Conservation (phyloP, 1,140 invertebrate genomes). For the Lasaia peninsularis region DNA sequence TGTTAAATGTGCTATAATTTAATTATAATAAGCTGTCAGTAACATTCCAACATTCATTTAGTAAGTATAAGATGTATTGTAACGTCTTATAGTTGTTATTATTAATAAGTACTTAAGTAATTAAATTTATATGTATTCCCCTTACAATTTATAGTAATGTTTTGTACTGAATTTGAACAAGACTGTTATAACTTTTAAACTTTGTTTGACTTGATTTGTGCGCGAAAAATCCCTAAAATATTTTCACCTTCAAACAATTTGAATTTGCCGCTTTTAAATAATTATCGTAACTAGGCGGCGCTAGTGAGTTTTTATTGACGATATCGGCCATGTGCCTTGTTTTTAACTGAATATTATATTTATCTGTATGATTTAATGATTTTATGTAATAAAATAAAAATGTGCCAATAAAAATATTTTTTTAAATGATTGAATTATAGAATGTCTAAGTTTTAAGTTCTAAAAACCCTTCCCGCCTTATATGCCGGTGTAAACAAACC, state of each 20-base stretch:
- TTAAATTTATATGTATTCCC: too few relatives aligned
- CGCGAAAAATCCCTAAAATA: too few relatives aligned
- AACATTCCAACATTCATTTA: too few relatives aligned
- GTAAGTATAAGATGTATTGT: too few relatives aligned
- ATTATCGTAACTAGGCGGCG: slow-evolving; percentile 46
- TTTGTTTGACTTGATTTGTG: too few relatives aligned
- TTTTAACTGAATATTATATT: slow-evolving; percentile 30
- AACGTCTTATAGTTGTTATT: too few relatives aligned
- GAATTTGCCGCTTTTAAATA: slow-evolving; percentile 42
- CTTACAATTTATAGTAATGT: neutral
- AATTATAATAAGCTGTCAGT: too few relatives aligned
- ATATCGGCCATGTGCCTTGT: slow-evolving; percentile 56
- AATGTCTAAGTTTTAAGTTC: slow-evolving; percentile 18
- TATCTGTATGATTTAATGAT: slow-evolving; percentile 13
- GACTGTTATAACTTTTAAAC: too few relatives aligned
- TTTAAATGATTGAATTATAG: slow-evolving; percentile 2
- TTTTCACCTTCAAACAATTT: slow-evolving; percentile 14
- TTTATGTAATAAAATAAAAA: slow-evolving; percentile 12
- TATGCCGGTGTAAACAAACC: slow-evolving; percentile 78
- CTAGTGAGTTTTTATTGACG: slow-evolving; percentile 35
- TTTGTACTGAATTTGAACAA: neutral
- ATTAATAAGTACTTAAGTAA: too few relatives aligned
- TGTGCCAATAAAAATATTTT: slow-evolving; percentile 34
- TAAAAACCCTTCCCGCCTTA: slow-evolving; percentile 64
- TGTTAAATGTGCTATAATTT: too few relatives aligned